Evolutionary conservation across 2,888 invertebrate genomes (phyloP).

Genomic region (Drosophila mulleri): DNA sequence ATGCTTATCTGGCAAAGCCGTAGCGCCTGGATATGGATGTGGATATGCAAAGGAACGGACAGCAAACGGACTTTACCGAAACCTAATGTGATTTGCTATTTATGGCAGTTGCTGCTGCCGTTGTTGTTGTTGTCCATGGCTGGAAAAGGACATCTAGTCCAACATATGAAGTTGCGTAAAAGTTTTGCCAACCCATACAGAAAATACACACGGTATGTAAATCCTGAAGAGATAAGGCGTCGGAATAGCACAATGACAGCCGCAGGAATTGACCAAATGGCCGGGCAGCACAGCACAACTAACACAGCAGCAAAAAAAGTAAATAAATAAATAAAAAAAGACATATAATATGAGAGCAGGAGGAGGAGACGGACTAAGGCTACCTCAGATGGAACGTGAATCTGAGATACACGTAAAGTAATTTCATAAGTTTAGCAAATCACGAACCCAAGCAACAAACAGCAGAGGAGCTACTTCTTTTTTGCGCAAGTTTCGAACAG

Average conservation of each 20-base stretch:
- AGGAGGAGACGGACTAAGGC: constrained; percentile 9
- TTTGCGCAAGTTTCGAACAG: constrained; percentile 67
- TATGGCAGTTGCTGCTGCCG: constrained; percentile 60
- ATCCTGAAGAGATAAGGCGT: constrained; percentile 84
- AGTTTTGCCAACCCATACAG: constrained; percentile 58
- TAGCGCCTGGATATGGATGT: constrained; percentile 6
- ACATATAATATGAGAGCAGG: background rate
- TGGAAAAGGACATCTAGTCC: constrained; percentile 60
- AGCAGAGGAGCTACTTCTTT: constrained; percentile 41
- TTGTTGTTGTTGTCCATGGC: constrained; percentile 35
- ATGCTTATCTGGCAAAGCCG: constrained; percentile 62
- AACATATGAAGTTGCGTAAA: constrained; percentile 80
- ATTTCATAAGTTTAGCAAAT: constrained; percentile 83
- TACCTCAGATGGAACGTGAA: constrained; percentile 37
- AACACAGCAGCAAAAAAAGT: constrained; percentile 12
- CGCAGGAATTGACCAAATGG: constrained; percentile 77
- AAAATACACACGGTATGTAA: constrained; percentile 74
- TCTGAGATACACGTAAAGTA: constrained; percentile 78
- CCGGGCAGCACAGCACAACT: constrained; percentile 41
- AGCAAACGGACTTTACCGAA: constrained; percentile 61
- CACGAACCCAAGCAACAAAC: constrained; percentile 79
- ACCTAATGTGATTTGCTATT: constrained; percentile 81
- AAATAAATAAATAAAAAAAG: constrained; percentile 5
- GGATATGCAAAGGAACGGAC: constrained; percentile 64
- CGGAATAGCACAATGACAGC: constrained; percentile 83